phyloP scores from a whole-genome alignment of 1,140 invertebrate species.

The Saccostrea cuccullata region DNA sequence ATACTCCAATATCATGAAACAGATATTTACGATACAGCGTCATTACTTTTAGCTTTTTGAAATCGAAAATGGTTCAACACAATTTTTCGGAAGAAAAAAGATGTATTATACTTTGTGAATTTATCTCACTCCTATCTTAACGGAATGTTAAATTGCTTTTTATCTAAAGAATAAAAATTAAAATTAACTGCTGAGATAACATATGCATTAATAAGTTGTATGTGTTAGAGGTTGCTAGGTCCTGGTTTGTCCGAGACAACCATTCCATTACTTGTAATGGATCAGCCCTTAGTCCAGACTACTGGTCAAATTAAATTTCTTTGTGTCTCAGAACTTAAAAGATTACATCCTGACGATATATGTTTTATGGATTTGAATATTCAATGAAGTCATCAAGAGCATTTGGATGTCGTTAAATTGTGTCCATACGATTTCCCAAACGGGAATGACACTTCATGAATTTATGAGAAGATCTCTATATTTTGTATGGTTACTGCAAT shows the following conservation, averaged over 20 bases:
- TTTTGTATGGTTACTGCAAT: neutral
- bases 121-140: too few relatives aligned
- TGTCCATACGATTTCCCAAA: slow-evolving; percentile 18
- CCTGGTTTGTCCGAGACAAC: neutral
- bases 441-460: slow-evolving; percentile 40
- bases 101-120: too few relatives aligned
- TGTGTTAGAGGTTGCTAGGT: neutral
- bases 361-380: slow-evolving; percentile 35
- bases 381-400: slow-evolving; percentile 35
- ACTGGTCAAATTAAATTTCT: slow-evolving; percentile 19
- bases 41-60: too few relatives aligned
- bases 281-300: slow-evolving; percentile 50
- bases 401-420: slow-evolving; percentile 10
- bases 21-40: too few relatives aligned
- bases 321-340: neutral
- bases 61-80: too few relatives aligned
- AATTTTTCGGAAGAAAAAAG: too few relatives aligned
- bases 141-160: too few relatives aligned
- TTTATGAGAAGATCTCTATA: slow-evolving; percentile 39
- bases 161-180: too few relatives aligned
- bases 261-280: slow-evolving; percentile 48
- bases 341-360: slow-evolving; percentile 10
- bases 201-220: neutral
- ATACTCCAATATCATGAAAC: too few relatives aligned
- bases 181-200: too few relatives aligned